Conservation (phyloP, 2,888 invertebrate genomes). For the Drosophila gaucha region DNA sequence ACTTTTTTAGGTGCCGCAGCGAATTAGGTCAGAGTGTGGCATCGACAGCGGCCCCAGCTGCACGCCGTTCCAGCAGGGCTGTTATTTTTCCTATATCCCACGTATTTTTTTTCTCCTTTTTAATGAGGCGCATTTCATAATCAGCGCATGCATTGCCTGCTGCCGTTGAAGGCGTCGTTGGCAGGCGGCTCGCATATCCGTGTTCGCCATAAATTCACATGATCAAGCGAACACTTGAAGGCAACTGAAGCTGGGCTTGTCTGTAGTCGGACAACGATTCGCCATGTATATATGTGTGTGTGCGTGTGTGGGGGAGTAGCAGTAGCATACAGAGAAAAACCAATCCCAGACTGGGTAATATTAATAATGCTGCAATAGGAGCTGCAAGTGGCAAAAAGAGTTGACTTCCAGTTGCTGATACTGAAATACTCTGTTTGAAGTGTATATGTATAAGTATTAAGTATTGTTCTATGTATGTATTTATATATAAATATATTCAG, state of each 20-base stretch:
- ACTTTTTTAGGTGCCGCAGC: conserved; percentile 43
- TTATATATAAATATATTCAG: no score
- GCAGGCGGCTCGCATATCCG: conserved; percentile 62
- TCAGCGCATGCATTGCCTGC: conserved; percentile 69
- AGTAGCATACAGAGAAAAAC: conserved; percentile 15
- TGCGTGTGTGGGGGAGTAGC: conserved; percentile 15
- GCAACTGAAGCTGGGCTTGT: conserved; percentile 36
- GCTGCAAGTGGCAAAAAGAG: conserved; percentile 5
- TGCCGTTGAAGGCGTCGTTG: conserved; percentile 18
- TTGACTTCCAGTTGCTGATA: background rate
- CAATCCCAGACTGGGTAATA: conserved; percentile 24
- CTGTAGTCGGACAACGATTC: conserved; percentile 36
- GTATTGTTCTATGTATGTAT: no score
- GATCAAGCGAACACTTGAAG: no score
- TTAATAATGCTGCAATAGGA: conserved; percentile 57
- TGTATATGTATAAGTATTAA: no score
- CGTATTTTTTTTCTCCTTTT: conserved; percentile 26
- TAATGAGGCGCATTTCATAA: conserved; percentile 75
- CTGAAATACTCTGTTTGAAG: background rate
- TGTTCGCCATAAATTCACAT: conserved; percentile 71
- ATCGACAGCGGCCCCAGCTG: conserved; percentile 37
- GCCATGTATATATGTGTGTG: no score
- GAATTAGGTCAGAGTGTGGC: conserved; percentile 55
- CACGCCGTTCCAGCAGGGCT: conserved; percentile 26
- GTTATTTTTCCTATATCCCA: background rate